Evolutionary conservation across 2,797 vertebrate species (phyloP), one percentile per base, ranked within the genome.

Genomic region (Cynodonichthys magdalenae): DNA sequence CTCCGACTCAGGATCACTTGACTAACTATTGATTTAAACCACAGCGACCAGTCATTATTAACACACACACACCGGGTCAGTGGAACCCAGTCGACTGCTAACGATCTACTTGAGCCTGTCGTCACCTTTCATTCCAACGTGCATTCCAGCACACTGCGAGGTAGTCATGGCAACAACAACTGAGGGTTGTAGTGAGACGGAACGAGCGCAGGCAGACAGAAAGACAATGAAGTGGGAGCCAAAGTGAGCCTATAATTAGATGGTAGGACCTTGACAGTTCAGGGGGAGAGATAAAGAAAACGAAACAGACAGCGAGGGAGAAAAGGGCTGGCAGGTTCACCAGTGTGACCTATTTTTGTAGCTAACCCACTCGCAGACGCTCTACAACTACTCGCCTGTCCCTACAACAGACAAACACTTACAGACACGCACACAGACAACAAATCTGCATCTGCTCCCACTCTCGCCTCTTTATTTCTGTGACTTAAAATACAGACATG

Each of bases 141-240:
- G 75, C 82, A 85, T 50, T 52, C 88, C 87, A 82, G 73, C 82
- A 90, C 84, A 87, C 71, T 74, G 73, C 44, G 1, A 70, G 57
- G 88, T 90, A 76, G 84, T 53, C 88, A 91, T 90, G 84, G 88
- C 86, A 90, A 90, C 89, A 86, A 71, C 72, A 59, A 77, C 65
- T 53, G 19, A 81, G 62, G 71, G 74, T 64, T 56, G 74, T 80
- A 86, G 82, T 53, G 81, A 85, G 69, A 72, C 63, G 80, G 80
- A 83, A 69, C 46, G 73, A 79, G 68, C 70, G 54, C 29, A 63
- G 71, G 69, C 36, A 65, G 57, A 76, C 41, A 59, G 57, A 72
- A 55, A 77, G 71, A 78, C 65, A 79, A 79, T 67, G 29, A 41
- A 62, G 56, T 61, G 39, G 53, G 59, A 69, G 42, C 51, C 45